Evolutionary conservation across 92 coral and sea anemone species (phyloP).

Genomic region (Bergia sp.): DNA sequence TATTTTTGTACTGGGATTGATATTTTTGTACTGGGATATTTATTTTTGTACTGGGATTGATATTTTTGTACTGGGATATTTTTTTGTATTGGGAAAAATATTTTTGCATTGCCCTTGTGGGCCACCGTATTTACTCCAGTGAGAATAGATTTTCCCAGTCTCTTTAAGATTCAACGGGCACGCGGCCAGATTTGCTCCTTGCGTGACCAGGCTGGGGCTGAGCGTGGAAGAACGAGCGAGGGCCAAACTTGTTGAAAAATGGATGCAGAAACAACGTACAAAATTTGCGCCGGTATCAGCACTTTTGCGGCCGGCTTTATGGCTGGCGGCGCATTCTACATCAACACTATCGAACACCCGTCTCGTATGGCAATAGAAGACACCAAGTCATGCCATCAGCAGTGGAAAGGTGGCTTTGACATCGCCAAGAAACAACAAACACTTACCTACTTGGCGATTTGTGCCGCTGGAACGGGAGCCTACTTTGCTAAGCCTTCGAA

Average conservation of each 20-base stretch:
- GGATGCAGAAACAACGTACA: not conserved
- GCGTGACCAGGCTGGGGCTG: not conserved
- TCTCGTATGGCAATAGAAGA: slow-evolving; percentile 4
- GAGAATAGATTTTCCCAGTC: too few relatives aligned
- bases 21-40: too few relatives aligned
- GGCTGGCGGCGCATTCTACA: slow-evolving; percentile 6
- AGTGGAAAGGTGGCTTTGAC: slow-evolving; percentile 12
- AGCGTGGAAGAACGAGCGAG: too few relatives aligned
- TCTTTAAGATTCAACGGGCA: too few relatives aligned
- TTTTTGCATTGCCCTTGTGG: too few relatives aligned
- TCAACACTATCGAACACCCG: slow-evolving; percentile 10
- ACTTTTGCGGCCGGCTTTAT: not conserved
- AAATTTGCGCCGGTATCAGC: not conserved
- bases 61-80: too few relatives aligned
- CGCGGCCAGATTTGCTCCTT: too few relatives aligned
- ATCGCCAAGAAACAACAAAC: not conserved
- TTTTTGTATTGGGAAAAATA: too few relatives aligned
- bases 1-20: too few relatives aligned
- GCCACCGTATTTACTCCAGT: too few relatives aligned
- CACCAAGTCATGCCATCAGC: not conserved
- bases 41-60: too few relatives aligned
- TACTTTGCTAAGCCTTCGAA: not conserved
- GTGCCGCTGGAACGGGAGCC: not conserved
- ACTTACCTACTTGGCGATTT: not conserved
- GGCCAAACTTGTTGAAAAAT: not conserved